These are phyloP conservation scores for Salvelinus alpinus DNA, from an alignment of 2,113 vertebrate genomes.

Conservation along the genomic window DNA sequence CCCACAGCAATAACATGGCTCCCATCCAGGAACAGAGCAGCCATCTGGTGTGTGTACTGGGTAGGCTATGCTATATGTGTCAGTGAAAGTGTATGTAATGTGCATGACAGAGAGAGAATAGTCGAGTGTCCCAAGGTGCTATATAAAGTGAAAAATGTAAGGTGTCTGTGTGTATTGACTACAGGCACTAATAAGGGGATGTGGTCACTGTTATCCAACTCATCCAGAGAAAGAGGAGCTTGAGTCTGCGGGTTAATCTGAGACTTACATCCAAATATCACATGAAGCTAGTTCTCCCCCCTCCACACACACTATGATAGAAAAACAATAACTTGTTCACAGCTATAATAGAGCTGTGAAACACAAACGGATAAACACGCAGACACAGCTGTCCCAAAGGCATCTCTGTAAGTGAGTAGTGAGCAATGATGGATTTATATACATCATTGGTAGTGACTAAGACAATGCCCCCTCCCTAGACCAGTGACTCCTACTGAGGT, in stretches of 20 bases:
- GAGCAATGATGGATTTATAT: no score
- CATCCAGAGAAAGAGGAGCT: constrained; percentile 22
- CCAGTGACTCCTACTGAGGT: constrained; percentile 30
- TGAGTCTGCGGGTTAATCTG: constrained; percentile 56
- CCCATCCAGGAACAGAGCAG: constrained; percentile 68
- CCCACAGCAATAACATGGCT: constrained; percentile 60
- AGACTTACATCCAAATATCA: constrained; percentile 58
- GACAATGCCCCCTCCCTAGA: constrained; percentile 36
- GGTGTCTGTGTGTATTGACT: constrained; percentile 25
- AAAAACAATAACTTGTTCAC: neutral
- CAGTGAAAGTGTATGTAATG: constrained; percentile 31
- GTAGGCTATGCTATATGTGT: constrained; percentile 6
- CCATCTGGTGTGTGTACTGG: constrained; percentile 71
- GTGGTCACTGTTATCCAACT: neutral
- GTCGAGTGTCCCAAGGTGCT: no score
- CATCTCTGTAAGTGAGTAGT: constrained; percentile 37
- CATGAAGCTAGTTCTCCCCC: constrained; percentile 65
- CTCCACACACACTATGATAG: constrained; percentile 7
- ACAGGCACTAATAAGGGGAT: constrained; percentile 30
- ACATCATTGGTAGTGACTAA: constrained; percentile 41
- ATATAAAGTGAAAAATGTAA: neutral
- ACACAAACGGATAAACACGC: constrained; percentile 1
- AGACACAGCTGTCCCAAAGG: constrained; percentile 42
- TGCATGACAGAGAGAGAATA: no score
- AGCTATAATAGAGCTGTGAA: neutral